A percentile compares a stretch with the other conserved stretches of the same genome.
These are phyloP conservation scores for Agelas oroides DNA, from an alignment of 37 sponge, comb jelly and placozoan species.

Conservation along the genomic window DNA sequence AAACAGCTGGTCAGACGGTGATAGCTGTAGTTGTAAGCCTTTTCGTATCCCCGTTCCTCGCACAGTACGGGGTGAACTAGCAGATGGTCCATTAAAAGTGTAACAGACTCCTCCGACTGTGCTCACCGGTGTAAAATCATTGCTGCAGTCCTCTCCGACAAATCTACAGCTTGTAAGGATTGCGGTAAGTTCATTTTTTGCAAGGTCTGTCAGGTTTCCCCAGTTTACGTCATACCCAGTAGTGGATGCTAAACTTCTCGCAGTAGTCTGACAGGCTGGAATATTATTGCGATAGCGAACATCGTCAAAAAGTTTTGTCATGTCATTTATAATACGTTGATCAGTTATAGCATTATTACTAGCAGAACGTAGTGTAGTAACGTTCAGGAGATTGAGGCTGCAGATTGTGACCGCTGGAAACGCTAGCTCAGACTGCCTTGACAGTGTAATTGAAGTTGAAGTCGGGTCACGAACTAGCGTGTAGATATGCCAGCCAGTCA, in stretches of 20 bases:
- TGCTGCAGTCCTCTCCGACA: conserved; percentile 13
- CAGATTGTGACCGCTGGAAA: conserved; percentile 51
- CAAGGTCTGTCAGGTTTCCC: background rate
- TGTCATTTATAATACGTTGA: too few species aligned
- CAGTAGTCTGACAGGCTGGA: background rate
- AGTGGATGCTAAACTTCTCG: background rate
- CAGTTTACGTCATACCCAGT: background rate
- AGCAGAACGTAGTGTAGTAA: background rate
- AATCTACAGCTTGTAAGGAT: background rate
- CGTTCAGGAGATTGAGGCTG: conserved; percentile 22
- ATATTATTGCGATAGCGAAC: background rate
- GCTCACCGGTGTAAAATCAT: conserved; percentile 9
- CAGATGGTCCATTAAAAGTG: conserved; percentile 33
- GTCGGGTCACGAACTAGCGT: background rate
- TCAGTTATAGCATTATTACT: background rate
- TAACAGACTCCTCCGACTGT: conserved; percentile 23
- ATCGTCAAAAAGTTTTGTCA: background rate
- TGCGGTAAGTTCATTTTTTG: background rate
- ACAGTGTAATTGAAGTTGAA: conserved; percentile 17
- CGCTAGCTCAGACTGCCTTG: background rate
- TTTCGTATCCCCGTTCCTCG: conserved; percentile 13
- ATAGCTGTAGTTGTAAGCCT: conserved; percentile 15
- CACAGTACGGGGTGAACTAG: background rate
- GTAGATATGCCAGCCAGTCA: background rate
- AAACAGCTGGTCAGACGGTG: background rate